These are phyloP conservation scores for Urocyon cinereoargenteus DNA, from an alignment of 2,797 vertebrate genomes.

Conservation along the genomic window DNA sequence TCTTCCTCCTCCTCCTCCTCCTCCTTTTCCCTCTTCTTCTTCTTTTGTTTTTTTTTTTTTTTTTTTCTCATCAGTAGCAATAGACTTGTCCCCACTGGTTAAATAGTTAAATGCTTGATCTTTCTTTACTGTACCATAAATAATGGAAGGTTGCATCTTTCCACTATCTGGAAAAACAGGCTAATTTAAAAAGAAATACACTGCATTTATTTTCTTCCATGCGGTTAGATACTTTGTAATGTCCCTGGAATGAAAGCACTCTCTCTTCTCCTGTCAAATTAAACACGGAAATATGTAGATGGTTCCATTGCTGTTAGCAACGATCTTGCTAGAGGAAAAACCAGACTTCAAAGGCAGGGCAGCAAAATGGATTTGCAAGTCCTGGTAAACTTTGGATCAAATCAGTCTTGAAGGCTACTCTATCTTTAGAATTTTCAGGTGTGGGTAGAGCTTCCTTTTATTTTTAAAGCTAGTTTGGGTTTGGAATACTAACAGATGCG, in stretches of 20 bases:
- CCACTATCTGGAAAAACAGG: not conserved
- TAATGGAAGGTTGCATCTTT: not conserved
- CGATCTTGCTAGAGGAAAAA: not conserved
- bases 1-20: not conserved
- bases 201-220: not conserved
- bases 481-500: not conserved
- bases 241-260: not conserved
- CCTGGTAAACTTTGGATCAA: not conserved
- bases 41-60: not conserved
- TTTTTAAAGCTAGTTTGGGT: not conserved
- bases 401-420: not conserved
- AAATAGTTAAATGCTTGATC: not conserved
- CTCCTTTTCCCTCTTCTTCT: not conserved
- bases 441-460: not conserved
- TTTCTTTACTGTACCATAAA: not conserved
- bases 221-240: not conserved
- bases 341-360: not conserved
- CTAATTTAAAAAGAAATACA: not conserved
- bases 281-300: not conserved
- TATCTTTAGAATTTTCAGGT: not conserved
- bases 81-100: not conserved
- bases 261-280: not conserved
- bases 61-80: not conserved
- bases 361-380: not conserved
- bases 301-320: not conserved